Conservation (phyloP, 1,140 invertebrate species). For the Formica selysi region DNA sequence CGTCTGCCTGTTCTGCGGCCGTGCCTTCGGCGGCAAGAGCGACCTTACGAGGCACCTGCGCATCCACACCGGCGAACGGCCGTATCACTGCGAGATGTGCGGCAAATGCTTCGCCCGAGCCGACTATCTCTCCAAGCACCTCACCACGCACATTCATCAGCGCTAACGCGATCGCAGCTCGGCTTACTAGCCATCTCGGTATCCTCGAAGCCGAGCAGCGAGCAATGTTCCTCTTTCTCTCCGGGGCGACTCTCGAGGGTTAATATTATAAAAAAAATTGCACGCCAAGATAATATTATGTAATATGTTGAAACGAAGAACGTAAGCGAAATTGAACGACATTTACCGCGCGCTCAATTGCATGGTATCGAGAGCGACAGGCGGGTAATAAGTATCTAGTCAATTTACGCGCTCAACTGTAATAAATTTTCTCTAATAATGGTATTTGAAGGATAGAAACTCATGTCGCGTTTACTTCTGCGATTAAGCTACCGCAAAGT, state of each 20-base stretch:
- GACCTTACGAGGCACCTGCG: constrained; percentile 94
- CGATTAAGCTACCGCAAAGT: not conserved
- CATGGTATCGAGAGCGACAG: not conserved
- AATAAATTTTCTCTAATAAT: not conserved
- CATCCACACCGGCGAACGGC: constrained; percentile 95
- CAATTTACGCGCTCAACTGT: not conserved
- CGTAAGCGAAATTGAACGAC: not conserved
- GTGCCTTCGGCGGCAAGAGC: constrained; percentile 95
- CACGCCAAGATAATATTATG: not conserved
- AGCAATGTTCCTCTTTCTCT: constrained; percentile 23
- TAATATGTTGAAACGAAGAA: not conserved
- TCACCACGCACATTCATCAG: constrained; percentile 94
- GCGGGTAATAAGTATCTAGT: not conserved
- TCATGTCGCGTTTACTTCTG: not conserved
- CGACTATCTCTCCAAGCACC: constrained; percentile 96
- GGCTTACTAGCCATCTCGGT: constrained; percentile 16
- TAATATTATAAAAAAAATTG: not conserved
- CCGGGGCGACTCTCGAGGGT: constrained; percentile 38
- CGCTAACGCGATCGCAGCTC: constrained; percentile 75
- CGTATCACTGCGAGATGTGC: constrained; percentile 96
- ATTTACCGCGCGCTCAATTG: not conserved
- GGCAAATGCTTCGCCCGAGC: constrained; percentile 96
- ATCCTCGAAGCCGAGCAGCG: constrained; percentile 20
- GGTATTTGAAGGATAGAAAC: constrained; percentile 1
- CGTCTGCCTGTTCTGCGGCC: constrained; percentile 94